Evolutionary conservation across 2,797 vertebrate species (phyloP).

Genomic region (Mycteria americana): DNA sequence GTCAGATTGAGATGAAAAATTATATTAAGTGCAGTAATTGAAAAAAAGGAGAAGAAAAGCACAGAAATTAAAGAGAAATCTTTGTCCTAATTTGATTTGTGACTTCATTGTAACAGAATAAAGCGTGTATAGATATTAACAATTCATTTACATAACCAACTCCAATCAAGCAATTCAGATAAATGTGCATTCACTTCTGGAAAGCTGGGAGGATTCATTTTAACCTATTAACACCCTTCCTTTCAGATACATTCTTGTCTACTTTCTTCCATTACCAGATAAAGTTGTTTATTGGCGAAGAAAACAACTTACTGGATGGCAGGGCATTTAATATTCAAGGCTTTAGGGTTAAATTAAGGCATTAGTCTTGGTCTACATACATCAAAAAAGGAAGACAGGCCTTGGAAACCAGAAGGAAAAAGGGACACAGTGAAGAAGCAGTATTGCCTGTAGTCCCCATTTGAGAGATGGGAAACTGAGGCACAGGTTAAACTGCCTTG

Average conservation of each 20-base stretch:
- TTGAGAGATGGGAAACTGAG: not conserved
- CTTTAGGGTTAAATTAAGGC: not conserved
- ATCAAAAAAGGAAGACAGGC: not conserved
- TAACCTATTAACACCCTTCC: constrained; percentile 28
- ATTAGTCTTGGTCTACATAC: not conserved
- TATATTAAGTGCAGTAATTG: constrained; percentile 27
- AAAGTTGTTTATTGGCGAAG: not conserved
- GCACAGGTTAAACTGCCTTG: not conserved
- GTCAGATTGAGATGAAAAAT: constrained; percentile 22
- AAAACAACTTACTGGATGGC: not conserved
- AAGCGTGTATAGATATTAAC: constrained; percentile 35
- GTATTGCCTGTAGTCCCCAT: not conserved
- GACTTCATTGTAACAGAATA: constrained; percentile 49
- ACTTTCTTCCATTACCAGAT: not conserved
- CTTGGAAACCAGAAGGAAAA: not conserved
- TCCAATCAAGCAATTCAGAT: constrained; percentile 24
- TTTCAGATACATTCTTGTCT: not conserved
- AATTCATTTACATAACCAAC: constrained; percentile 53
- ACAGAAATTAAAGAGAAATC: constrained; percentile 48
- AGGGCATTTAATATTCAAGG: not conserved
- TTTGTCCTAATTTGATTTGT: constrained; percentile 57
- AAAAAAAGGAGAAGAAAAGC: constrained; percentile 32
- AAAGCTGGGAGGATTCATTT: constrained; percentile 27
- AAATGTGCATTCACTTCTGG: not conserved
- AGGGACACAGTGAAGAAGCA: not conserved